These are phyloP conservation scores for Protomyctophum bolini DNA, from an alignment of 2,113 vertebrate genomes.

Conservation along the genomic window DNA sequence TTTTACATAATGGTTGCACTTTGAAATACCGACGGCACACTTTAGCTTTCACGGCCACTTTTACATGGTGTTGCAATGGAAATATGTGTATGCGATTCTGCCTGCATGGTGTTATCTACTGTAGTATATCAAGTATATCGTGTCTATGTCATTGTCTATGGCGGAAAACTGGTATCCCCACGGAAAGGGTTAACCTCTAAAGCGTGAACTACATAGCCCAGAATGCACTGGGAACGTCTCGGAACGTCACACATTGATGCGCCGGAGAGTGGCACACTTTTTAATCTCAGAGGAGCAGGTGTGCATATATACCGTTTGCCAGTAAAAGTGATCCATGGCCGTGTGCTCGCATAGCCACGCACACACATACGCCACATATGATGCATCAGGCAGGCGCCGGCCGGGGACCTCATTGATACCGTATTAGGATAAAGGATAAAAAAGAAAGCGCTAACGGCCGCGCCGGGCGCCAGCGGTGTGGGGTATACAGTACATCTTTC, in stretches of 20 bases:
- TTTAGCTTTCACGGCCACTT: no score
- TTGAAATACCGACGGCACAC: no score
- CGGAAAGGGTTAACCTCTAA: no score
- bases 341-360: not conserved
- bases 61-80: no score
- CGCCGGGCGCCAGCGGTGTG: slow-evolving; percentile 65
- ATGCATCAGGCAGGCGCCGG: slow-evolving; percentile 39
- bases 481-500: slow-evolving; percentile 60
- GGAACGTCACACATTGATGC: slow-evolving; percentile 1
- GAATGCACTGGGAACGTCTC: slow-evolving; percentile 21
- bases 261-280: not conserved
- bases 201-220: not conserved
- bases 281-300: not conserved
- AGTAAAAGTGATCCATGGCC: slow-evolving; percentile 18
- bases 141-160: no score
- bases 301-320: not conserved
- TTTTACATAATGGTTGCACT: no score
- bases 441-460: slow-evolving; percentile 61
- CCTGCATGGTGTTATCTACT: no score
- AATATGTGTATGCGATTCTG: no score
- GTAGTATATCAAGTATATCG: no score
- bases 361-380: slow-evolving; percentile 34
- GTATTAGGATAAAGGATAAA: slow-evolving; percentile 68
- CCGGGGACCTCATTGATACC: slow-evolving; percentile 62
- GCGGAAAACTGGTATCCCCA: no score